A percentile compares a stretch with the other conserved stretches of the same genome.
Conservation (phyloP, 2,113 vertebrate genomes). For the Rhynchomys soricoides region DNA sequence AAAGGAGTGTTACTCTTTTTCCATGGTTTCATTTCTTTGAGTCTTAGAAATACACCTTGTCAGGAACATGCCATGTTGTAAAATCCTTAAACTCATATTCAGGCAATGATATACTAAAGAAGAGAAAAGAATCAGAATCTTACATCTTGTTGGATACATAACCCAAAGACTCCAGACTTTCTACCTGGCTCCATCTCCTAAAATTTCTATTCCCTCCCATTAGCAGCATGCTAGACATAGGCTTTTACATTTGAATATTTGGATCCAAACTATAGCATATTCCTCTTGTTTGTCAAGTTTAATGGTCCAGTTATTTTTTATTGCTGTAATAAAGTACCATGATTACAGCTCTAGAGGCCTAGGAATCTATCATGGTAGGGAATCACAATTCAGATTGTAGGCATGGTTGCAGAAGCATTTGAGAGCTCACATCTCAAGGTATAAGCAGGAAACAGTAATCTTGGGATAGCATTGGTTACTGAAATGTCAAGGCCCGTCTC, state of each 20-base stretch:
- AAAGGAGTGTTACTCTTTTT: too few relatives aligned
- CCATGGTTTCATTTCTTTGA: not conserved
- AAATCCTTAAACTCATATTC: not conserved
- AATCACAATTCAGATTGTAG: not conserved
- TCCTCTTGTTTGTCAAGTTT: not conserved
- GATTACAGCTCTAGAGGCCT: not conserved
- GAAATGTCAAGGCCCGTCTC: not conserved
- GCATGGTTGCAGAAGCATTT: not conserved
- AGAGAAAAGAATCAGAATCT: not conserved
- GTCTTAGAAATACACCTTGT: not conserved
- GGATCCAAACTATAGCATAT: not conserved
- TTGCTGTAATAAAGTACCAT: not conserved
- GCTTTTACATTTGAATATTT: not conserved
- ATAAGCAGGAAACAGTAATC: not conserved
- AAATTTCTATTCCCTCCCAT: not conserved
- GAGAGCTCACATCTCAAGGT: not conserved
- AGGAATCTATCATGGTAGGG: not conserved
- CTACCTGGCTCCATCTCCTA: too few relatives aligned
- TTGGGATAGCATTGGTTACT: not conserved
- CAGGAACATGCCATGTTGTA: rapidly evolving
- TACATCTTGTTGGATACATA: not conserved
- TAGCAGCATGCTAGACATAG: not conserved
- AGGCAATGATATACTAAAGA: not conserved
- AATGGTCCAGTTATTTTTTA: not conserved
- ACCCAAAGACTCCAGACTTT: not conserved